These are phyloP conservation scores for Cancer borealis DNA, from an alignment of 2,888 invertebrate genomes.

Conservation along the genomic window DNA sequence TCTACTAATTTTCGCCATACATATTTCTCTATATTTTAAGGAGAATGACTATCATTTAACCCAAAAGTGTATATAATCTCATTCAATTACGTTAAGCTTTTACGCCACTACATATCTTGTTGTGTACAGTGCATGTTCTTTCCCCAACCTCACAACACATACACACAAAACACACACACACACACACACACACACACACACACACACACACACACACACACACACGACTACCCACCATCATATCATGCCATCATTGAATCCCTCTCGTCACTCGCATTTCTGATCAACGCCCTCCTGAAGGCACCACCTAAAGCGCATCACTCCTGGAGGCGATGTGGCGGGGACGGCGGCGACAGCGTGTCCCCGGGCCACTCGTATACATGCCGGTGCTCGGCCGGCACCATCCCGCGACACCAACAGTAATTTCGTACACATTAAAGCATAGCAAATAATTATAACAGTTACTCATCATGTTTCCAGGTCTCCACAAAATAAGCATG, in stretches of 20 bases:
- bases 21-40: not conserved
- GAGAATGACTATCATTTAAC: not conserved
- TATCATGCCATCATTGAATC: not conserved
- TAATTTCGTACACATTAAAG: constrained; percentile 43
- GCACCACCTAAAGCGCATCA: not conserved
- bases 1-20: not conserved
- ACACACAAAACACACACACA: too few species aligned
- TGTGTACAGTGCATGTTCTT: not conserved
- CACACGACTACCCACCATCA: not conserved
- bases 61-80: not conserved
- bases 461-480: not conserved
- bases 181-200: not conserved
- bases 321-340: constrained; percentile 23
- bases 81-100: not conserved
- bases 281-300: not conserved
- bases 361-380: constrained; percentile 51
- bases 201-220: constrained; percentile 11
- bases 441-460: constrained; percentile 49
- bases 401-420: not conserved
- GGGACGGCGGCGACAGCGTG: not conserved
- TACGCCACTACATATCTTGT: not conserved
- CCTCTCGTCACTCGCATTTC: not conserved
- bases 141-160: not conserved
- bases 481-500: not conserved
- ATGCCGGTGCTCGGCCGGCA: not conserved